Conservation (phyloP, 2,888 invertebrate species). For the Drosophila prolongata region DNA sequence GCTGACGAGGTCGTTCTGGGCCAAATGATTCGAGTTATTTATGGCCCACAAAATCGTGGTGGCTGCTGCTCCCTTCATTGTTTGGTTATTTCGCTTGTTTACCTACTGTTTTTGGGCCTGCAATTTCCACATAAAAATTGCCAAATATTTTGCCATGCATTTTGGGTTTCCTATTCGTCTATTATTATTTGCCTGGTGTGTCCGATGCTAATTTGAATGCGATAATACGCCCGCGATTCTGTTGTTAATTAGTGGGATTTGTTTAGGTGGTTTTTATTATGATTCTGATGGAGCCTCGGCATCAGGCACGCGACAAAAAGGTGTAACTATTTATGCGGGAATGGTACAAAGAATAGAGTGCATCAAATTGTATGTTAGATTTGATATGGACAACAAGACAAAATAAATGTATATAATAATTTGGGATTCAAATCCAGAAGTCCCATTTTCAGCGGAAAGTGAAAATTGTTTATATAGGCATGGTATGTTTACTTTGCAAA, state of each 20-base stretch:
- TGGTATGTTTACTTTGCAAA: too few relatives aligned
- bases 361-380: slow-evolving; percentile 18
- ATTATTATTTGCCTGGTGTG: slow-evolving; percentile 32
- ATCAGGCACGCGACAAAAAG: slow-evolving; percentile 66
- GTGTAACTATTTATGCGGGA: slow-evolving; percentile 31
- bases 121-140: slow-evolving; percentile 46
- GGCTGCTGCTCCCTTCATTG: slow-evolving; percentile 29
- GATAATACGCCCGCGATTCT: slow-evolving; percentile 74
- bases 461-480: too few relatives aligned
- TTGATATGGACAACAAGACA: not conserved
- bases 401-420: not conserved
- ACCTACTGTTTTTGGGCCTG: slow-evolving; percentile 37
- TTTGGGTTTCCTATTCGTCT: slow-evolving; percentile 16
- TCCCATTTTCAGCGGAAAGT: not conserved
- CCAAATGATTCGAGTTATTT: slow-evolving; percentile 80
- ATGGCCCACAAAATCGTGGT: slow-evolving; percentile 71
- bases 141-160: slow-evolving; percentile 29
- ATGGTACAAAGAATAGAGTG: slow-evolving; percentile 19
- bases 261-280: slow-evolving; percentile 64
- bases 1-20: slow-evolving; percentile 81
- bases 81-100: slow-evolving; percentile 16
- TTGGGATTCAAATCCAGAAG: not conserved
- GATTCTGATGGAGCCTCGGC: slow-evolving; percentile 28
- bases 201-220: slow-evolving; percentile 68
- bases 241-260: slow-evolving; percentile 71